These are phyloP conservation scores for Steinernema feltiae DNA, from an alignment of 1,140 invertebrate genomes.

Conservation along the genomic window DNA sequence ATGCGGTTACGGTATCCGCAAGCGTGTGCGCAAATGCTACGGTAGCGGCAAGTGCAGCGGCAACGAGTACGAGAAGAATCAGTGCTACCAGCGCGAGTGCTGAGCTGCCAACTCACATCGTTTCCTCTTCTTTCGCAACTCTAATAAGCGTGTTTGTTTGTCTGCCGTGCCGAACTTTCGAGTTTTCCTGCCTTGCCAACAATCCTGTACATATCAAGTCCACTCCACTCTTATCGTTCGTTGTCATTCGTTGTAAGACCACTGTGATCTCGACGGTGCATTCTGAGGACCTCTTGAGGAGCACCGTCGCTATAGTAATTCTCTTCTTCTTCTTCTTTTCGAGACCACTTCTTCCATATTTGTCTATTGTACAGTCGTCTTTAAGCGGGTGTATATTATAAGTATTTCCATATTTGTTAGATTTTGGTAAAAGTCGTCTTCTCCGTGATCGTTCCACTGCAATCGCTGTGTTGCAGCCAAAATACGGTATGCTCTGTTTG, in stretches of 20 bases:
- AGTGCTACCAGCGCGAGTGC: constrained; percentile 34
- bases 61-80: constrained; percentile 47
- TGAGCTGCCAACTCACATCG: too few species aligned
- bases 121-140: neutral
- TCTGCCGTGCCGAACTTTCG: neutral
- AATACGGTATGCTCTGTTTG: neutral
- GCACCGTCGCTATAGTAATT: constrained; percentile 9
- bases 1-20: constrained; percentile 49
- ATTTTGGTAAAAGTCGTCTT: neutral
- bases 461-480: too few species aligned
- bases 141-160: constrained; percentile 14
- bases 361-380: constrained; percentile 4
- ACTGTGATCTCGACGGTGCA: constrained; percentile 9
- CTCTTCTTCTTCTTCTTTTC: neutral
- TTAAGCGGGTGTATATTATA: constrained; percentile 7
- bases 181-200: neutral
- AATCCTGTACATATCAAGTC: constrained; percentile 6
- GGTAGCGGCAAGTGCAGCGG: constrained; percentile 48
- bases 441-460: too few species aligned
- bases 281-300: too few species aligned
- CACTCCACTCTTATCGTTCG: neutral
- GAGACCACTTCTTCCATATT: neutral
- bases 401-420: too few species aligned
- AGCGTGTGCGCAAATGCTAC: constrained; percentile 55
- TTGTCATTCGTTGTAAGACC: constrained; percentile 8